phyloP scores from a whole-genome alignment of 2,888 invertebrate species.

The Hirtodrosophila alboralis region DNA sequence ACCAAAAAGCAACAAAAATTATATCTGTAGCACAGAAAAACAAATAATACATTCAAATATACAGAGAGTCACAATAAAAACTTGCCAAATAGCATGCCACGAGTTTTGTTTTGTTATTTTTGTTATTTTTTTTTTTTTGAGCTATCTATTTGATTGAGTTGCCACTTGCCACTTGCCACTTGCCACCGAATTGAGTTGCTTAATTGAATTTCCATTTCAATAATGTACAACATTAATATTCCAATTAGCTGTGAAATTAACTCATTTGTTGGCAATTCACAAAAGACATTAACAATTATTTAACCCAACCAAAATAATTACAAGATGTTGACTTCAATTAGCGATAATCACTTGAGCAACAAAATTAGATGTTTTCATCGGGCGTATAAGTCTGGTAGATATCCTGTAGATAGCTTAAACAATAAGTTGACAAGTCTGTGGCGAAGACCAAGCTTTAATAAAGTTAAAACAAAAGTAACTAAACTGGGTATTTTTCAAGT shows the following conservation, averaged over 20 bases:
- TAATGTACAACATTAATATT: conserved; percentile 16
- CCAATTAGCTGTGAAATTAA: conserved; percentile 36
- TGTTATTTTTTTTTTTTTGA: background rate
- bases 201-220: conserved; percentile 22
- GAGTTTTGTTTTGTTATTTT: conserved; percentile 5
- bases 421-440: no score
- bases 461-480: no score
- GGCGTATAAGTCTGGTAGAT: no score
- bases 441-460: no score
- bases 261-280: conserved; percentile 6
- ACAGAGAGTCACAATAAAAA: conserved; percentile 4
- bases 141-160: conserved; percentile 39
- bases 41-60: conserved; percentile 24
- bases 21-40: conserved; percentile 6
- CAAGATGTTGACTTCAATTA: background rate
- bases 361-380: no score
- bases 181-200: conserved; percentile 15
- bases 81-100: conserved; percentile 24
- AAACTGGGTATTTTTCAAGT: no score
- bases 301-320: conserved; percentile 11
- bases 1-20: conserved; percentile 12
- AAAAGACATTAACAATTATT: conserved; percentile 11
- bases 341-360: background rate
- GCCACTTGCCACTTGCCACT: conserved; percentile 17
- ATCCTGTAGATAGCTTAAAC: no score